These are phyloP conservation scores for Trachelus stipa DNA, from an alignment of 2,888 invertebrate genomes.

Conservation along the genomic window DNA sequence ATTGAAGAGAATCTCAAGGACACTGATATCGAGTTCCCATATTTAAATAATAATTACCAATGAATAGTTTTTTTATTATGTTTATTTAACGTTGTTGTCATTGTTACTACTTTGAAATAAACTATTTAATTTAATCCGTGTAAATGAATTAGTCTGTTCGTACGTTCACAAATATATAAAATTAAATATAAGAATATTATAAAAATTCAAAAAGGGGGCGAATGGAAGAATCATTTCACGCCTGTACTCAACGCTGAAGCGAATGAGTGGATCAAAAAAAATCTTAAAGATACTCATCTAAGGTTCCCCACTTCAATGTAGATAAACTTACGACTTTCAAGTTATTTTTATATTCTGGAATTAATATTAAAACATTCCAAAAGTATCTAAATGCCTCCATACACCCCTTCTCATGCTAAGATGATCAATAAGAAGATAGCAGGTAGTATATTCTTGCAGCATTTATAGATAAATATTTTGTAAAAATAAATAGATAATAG, in stretches of 20 bases:
- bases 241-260: conserved; percentile 74
- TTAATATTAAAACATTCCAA: too few relatives aligned
- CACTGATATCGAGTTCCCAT: conserved; percentile 67
- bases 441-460: too few relatives aligned
- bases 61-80: conserved; percentile 4
- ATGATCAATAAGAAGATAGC: too few relatives aligned
- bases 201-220: conserved; percentile 60
- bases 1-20: conserved; percentile 72
- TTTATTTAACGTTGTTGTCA: not conserved
- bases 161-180: too few relatives aligned
- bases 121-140: not conserved
- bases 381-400: too few relatives aligned
- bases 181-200: too few relatives aligned
- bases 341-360: conserved; percentile 14
- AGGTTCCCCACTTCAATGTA: conserved; percentile 21
- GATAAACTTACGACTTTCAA: conserved; percentile 1
- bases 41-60: not conserved
- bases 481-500: too few relatives aligned
- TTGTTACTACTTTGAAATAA: conserved; percentile 5
- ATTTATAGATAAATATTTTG: too few relatives aligned
- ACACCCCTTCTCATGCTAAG: too few relatives aligned
- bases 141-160: not conserved
- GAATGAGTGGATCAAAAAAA: conserved; percentile 76
- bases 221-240: conserved; percentile 79
- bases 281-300: conserved; percentile 72